Base-by-base conservation (phyloP, 1,140 invertebrate genomes). In the Probaryconus sp. region DNA sequence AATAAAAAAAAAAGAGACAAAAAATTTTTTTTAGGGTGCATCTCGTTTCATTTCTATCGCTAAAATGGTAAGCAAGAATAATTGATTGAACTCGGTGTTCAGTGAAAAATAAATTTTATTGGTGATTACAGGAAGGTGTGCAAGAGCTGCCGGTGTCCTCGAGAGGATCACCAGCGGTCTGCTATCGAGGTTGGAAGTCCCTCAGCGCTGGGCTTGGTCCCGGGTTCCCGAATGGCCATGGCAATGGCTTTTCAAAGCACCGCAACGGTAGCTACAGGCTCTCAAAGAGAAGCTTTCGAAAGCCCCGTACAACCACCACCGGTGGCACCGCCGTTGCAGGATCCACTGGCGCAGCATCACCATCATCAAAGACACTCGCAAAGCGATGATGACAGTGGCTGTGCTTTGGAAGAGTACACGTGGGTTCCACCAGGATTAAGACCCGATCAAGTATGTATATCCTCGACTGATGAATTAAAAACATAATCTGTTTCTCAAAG, bases 361-460 rank as follows among this genome's bases (percentile, higher is more conserved):
- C 85, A 95, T 82, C 93, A 93, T 68, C 94, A 96, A 79, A 88
- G 96, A 28, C 95, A 97, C 81, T 97, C 95, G 2, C 96, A 97
- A 79, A 97, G 95, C 37, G 97, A 98, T 86, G 97, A 98, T 83
- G 97, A 99, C 88, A 97, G 95, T 37, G 97, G 97, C 5, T 99
- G 97, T 83, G 96, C 97, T 3, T 89, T 99, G 37, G 97, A 99
- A 82, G 98, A 99, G 84, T 99, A 99, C 87, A 97, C 96, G 0
- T 99, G 97, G 97, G 96, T 98, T 37, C 98, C 98, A 28, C 95
- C 96, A 2, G 97, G 97, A 60, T 90, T 98, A 2, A 92, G 96
- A 87, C 96, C 97, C 6, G 97, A 98, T 88, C 97, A 98, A 93
- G 97, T 98, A 87, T 89, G 43, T 45, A 55, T 31, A 38, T 63